phyloP scores from a whole-genome alignment of 1,140 invertebrate genomes.

The Drosophila orena region DNA sequence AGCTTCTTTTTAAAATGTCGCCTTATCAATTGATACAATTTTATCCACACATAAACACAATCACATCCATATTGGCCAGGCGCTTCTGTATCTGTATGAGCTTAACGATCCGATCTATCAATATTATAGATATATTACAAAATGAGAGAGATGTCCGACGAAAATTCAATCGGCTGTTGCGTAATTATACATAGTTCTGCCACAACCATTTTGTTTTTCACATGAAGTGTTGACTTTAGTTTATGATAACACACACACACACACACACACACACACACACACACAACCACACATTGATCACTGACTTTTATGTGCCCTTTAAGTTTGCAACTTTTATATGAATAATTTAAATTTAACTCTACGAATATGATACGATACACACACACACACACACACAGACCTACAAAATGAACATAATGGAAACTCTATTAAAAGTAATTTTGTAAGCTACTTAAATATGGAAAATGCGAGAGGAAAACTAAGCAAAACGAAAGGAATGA shows the following conservation, averaged over 20 bases:
- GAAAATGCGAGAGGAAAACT: constrained; percentile 60
- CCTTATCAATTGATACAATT: constrained; percentile 35
- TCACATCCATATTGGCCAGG: constrained; percentile 35
- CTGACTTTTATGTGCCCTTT: constrained; percentile 54
- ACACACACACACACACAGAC: constrained; percentile 38
- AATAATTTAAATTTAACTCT: constrained; percentile 53
- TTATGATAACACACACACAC: constrained; percentile 37
- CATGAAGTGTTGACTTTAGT: constrained; percentile 71
- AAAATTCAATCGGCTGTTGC: constrained; percentile 60
- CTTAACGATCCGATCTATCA: constrained; percentile 54
- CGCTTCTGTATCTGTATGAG: constrained; percentile 52
- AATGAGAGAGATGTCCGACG: constrained; percentile 29
- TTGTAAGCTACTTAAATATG: constrained; percentile 79
- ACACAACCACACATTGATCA: constrained; percentile 19
- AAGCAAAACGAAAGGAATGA: constrained; percentile 64
- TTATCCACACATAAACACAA: constrained; percentile 28
- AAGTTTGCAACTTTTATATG: constrained; percentile 71
- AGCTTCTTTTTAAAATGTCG: constrained; percentile 74
- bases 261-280: constrained; percentile 1
- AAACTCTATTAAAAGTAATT: constrained; percentile 59
- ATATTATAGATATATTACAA: constrained; percentile 43
- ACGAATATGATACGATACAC: constrained; percentile 45
- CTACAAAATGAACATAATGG: constrained; percentile 59
- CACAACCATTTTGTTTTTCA: constrained; percentile 62
- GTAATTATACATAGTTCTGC: constrained; percentile 52